Evolutionary conservation across 2,797 vertebrate species (phyloP).

Genomic region (Arvicola amphibius): DNA sequence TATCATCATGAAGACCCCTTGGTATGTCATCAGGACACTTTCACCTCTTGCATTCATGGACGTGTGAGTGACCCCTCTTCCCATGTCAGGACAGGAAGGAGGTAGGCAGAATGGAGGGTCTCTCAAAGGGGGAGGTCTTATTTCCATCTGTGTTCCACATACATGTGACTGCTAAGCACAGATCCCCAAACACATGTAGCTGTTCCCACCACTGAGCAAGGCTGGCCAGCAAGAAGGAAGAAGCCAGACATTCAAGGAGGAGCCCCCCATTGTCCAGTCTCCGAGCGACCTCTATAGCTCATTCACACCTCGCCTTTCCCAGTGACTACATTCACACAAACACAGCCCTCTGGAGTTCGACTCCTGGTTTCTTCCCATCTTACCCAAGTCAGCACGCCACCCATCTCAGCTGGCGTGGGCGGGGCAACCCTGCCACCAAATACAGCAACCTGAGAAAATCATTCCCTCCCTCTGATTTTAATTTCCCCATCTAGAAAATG

Average conservation of each 20-base stretch:
- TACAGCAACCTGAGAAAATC: neutral
- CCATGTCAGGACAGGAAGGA: neutral
- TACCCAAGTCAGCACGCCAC: too few species aligned
- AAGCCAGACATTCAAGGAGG: neutral
- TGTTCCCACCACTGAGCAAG: neutral
- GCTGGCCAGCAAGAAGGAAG: neutral
- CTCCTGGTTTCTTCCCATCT: neutral
- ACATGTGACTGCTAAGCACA: neutral
- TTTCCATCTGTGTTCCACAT: neutral
- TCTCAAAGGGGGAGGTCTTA: neutral
- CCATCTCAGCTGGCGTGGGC: too few species aligned
- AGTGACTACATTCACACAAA: neutral
- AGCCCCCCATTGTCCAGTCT: neutral
- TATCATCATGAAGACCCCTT: neutral
- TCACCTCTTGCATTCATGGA: neutral
- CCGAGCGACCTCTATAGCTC: neutral
- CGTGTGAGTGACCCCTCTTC: neutral
- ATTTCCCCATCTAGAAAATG: neutral
- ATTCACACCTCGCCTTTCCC: too few species aligned
- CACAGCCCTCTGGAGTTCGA: fast-evolving
- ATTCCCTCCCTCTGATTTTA: neutral
- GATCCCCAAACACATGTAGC: neutral
- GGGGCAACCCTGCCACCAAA: neutral
- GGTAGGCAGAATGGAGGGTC: neutral
- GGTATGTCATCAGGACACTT: neutral